Percentiles rank a stretch among this genome's conserved stretches.
Conservation (phyloP, 2,888 invertebrate genomes). For the Germaria angustata region DNA sequence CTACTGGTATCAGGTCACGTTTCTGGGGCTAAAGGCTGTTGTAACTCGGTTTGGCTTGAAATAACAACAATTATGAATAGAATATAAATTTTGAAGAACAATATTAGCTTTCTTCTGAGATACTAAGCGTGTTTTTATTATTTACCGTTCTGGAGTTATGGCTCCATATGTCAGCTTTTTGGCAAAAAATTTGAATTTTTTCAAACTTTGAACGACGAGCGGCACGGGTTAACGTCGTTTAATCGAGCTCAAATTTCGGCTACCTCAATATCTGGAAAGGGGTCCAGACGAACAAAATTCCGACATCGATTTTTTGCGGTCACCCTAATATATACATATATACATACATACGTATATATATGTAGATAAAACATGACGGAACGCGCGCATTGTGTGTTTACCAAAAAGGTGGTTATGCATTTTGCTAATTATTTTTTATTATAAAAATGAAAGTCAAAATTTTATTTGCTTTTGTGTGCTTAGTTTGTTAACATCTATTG, state of each 20-base stretch:
- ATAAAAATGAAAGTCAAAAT: no score
- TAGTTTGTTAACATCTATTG: no score
- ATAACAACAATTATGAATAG: background rate
- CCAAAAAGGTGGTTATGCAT: no score
- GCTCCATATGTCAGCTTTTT: background rate
- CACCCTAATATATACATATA: no score
- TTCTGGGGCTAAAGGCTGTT: background rate
- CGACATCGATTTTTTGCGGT: no score
- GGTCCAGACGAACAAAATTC: background rate
- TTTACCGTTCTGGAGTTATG: conserved; percentile 1
- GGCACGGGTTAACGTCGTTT: conserved; percentile 70
- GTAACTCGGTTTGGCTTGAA: background rate
- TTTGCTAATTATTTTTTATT: no score
- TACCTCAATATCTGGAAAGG: no score
- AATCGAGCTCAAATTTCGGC: background rate
- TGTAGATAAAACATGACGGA: no score
- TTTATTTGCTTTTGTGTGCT: no score
- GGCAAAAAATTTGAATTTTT: background rate
- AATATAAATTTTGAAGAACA: background rate
- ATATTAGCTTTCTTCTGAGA: conserved; percentile 2
- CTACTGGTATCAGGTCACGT: background rate
- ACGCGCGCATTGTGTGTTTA: no score
- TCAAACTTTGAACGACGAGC: conserved; percentile 80
- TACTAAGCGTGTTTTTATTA: background rate
- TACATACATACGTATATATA: no score